phyloP scores from a whole-genome alignment of 1,140 invertebrate species.

The Plectrocnemia conspersa region DNA sequence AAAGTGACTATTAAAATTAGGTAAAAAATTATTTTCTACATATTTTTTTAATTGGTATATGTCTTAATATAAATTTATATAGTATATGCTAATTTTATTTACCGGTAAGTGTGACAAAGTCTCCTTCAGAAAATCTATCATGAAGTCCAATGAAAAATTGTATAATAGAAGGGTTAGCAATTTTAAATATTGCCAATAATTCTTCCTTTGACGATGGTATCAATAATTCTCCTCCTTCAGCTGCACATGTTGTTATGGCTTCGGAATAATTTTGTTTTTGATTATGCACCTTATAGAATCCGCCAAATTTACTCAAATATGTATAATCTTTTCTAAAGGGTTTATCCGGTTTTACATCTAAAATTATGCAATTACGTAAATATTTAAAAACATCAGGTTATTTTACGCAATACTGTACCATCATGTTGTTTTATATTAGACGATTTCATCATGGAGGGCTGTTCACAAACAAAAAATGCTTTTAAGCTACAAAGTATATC shows the following conservation, averaged over 20 bases:
- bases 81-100: not conserved
- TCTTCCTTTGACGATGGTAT: not conserved
- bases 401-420: not conserved
- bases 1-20: no score
- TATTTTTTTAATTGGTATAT: no score
- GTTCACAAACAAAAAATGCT: not conserved
- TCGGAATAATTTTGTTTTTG: not conserved
- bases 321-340: not conserved
- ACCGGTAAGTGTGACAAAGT: constrained; percentile 21
- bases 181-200: not conserved
- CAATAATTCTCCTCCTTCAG: not conserved
- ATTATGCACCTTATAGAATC: not conserved
- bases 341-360: not conserved
- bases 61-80: no score
- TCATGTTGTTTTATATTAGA: not conserved
- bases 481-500: not conserved
- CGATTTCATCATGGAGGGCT: no score
- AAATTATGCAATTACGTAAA: not conserved
- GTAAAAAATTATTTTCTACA: no score
- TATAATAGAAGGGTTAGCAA: not conserved
- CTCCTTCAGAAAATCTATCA: constrained; percentile 16
- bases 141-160: constrained; percentile 14
- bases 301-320: not conserved
- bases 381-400: no score
- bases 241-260: not conserved